phyloP scores from a whole-genome alignment of 2,888 invertebrate species.

The Drosophila monieri region DNA sequence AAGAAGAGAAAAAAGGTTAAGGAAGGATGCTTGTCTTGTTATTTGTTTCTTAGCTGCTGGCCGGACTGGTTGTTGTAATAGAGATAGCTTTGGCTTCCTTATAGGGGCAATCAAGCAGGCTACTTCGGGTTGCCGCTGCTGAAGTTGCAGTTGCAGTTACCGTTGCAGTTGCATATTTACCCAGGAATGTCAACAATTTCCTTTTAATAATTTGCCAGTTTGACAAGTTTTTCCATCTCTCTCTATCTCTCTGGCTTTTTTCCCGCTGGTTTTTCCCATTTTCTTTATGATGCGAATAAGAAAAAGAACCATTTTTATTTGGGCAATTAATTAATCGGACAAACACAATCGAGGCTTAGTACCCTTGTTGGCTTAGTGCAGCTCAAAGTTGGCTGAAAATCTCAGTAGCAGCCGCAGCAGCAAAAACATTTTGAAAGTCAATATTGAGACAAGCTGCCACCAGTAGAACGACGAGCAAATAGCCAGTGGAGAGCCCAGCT shows the following conservation, averaged over 20 bases:
- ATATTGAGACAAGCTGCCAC: constrained; percentile 57
- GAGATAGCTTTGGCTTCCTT: constrained; percentile 74
- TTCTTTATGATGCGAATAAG: constrained; percentile 37
- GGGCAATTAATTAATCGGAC: constrained; percentile 63
- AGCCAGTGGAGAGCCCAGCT: constrained; percentile 39
- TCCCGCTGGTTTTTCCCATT: constrained; percentile 15
- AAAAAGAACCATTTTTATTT: constrained; percentile 23
- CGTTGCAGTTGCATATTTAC: constrained; percentile 74
- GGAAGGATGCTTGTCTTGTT: constrained; percentile 48
- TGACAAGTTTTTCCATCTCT: constrained; percentile 50
- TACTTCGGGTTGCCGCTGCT: constrained; percentile 65
- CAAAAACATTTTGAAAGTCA: constrained; percentile 64
- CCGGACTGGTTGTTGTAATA: constrained; percentile 65
- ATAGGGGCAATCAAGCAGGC: constrained; percentile 79
- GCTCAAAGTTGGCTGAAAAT: constrained; percentile 51
- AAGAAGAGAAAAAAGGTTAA: constrained; percentile 19
- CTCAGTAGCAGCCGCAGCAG: constrained; percentile 55
- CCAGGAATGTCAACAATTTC: constrained; percentile 77
- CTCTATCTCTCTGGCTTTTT: background rate
- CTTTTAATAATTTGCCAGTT: constrained; percentile 72
- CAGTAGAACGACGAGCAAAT: constrained; percentile 52
- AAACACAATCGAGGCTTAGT: constrained; percentile 23
- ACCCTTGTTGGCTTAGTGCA: constrained; percentile 34
- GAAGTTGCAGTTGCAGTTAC: constrained; percentile 69
- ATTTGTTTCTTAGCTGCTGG: constrained; percentile 49